A percentile compares a stretch with the other conserved stretches of the same genome.
Evolutionary conservation across 2,113 vertebrate genomes (phyloP).

Genomic region (Conger conger): DNA sequence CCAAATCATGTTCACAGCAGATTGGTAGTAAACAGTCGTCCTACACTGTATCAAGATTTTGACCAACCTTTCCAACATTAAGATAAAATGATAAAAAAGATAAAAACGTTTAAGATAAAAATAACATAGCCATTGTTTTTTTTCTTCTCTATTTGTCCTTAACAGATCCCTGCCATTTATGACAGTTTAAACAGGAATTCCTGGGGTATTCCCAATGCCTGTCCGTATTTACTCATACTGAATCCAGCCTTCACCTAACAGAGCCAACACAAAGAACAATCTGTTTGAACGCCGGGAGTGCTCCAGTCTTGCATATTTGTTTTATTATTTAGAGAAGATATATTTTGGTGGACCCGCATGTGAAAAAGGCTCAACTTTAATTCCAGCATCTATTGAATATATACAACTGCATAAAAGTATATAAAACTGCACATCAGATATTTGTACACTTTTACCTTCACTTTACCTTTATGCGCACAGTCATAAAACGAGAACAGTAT

Average conservation of each 20-base stretch:
- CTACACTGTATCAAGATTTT: too few species aligned
- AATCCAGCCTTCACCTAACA: neutral
- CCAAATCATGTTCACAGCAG: too few species aligned
- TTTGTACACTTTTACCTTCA: neutral
- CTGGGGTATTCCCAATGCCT: constrained; percentile 6
- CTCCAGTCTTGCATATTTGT: neutral
- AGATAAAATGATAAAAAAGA: too few species aligned
- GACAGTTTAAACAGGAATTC: neutral
- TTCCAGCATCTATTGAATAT: neutral
- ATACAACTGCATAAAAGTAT: neutral
- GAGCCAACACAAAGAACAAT: neutral
- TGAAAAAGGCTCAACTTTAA: neutral
- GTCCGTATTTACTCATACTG: neutral
- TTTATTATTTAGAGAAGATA: neutral
- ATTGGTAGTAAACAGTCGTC: too few species aligned
- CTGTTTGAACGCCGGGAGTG: neutral
- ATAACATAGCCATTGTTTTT: too few species aligned
- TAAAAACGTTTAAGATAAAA: too few species aligned
- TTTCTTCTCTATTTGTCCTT: neutral
- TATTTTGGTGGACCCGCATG: neutral
- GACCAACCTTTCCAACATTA: too few species aligned
- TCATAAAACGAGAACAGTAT: too few species aligned
- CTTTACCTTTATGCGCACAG: too few species aligned
- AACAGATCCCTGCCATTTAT: neutral
- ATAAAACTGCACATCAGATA: neutral